phyloP scores from a whole-genome alignment of 2,888 invertebrate species.

The Chalcis sispes region DNA sequence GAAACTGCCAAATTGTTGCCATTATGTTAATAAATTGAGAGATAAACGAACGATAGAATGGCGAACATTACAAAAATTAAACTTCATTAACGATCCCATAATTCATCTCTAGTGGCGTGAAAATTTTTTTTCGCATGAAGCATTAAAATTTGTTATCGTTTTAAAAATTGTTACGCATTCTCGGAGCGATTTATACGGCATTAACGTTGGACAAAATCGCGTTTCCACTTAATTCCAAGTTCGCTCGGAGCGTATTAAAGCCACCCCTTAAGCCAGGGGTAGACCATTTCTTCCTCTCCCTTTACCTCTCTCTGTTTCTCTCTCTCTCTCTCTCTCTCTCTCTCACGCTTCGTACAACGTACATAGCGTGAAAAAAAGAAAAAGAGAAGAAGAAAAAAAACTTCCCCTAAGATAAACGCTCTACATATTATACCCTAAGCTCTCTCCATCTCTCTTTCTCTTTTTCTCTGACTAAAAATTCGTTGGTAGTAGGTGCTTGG shows the following conservation, averaged over 20 bases:
- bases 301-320: too few species aligned
- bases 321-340: too few species aligned
- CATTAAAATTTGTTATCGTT: conserved; percentile 7
- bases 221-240: conserved; percentile 41
- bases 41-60: too few species aligned
- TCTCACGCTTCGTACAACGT: neutral
- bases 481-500: neutral
- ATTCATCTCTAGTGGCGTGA: neutral
- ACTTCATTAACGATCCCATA: neutral
- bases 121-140: conserved; percentile 8
- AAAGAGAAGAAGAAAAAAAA: neutral
- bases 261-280: conserved; percentile 21
- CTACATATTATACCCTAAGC: conserved; percentile 22
- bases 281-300: too few species aligned
- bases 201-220: conserved; percentile 26
- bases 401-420: conserved; percentile 28
- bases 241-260: conserved; percentile 36
- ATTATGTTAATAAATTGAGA: neutral
- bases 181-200: conserved; percentile 23
- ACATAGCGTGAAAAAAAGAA: conserved; percentile 1
- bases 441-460: neutral
- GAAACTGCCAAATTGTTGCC: too few species aligned
- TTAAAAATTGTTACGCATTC: conserved; percentile 31
- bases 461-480: conserved; percentile 16
- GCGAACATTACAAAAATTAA: too few species aligned